Conservation (phyloP, 2,797 vertebrate genomes). For the Peromyscus eremicus region DNA sequence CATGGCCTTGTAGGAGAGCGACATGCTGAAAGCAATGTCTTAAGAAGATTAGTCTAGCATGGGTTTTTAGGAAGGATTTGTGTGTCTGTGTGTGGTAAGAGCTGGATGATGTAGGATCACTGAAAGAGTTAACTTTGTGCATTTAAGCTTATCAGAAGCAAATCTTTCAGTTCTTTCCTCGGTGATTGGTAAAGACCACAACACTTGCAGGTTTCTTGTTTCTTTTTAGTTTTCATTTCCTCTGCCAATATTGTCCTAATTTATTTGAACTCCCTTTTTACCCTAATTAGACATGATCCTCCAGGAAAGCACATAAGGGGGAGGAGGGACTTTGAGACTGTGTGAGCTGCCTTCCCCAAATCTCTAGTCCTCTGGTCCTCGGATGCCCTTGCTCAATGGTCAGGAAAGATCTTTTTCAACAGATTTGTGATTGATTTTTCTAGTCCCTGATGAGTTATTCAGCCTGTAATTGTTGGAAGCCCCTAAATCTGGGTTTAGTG, state of each 20-base stretch:
- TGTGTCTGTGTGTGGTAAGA: conserved; percentile 42
- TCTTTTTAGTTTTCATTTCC: not conserved
- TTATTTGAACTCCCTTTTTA: conserved; percentile 53
- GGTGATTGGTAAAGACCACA: not conserved
- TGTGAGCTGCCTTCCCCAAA: not conserved
- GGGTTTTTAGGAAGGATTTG: conserved; percentile 64
- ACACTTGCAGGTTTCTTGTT: not conserved
- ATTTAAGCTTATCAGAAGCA: conserved; percentile 66
- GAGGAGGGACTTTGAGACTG: not conserved
- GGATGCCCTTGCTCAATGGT: not conserved
- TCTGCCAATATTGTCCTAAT: conserved; percentile 55
- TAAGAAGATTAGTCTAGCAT: conserved; percentile 58
- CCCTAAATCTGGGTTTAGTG: conserved; percentile 22
- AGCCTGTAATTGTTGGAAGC: conserved; percentile 1
- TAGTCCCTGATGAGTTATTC: conserved; percentile 27
- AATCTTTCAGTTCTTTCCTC: conserved; percentile 58
- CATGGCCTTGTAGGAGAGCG: not conserved
- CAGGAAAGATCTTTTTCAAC: conserved; percentile 34
- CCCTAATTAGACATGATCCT: conserved; percentile 19
- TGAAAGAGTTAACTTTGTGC: conserved; percentile 48
- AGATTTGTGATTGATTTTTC: conserved; percentile 49
- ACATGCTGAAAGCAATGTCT: conserved; percentile 54
- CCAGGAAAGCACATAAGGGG: not conserved
- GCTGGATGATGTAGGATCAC: conserved; percentile 37
- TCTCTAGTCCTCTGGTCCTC: not conserved